Evolutionary conservation across 2,888 invertebrate genomes (phyloP).

Genomic region (Thecocarcelia acutangulata): DNA sequence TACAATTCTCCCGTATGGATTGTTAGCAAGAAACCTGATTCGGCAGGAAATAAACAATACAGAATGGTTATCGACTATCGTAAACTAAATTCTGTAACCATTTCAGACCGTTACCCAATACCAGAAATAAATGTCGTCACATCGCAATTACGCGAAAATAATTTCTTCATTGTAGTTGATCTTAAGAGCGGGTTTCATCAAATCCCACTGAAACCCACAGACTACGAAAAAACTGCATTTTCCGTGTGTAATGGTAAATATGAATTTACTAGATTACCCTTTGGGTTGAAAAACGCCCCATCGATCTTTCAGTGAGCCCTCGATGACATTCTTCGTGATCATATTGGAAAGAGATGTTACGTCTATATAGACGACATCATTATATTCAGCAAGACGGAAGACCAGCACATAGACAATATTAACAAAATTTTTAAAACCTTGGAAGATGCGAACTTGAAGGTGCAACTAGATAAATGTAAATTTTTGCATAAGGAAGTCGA

Average conservation of each 20-base stretch:
- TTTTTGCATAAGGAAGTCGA: conserved; percentile 10
- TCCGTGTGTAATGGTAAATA: conserved; percentile 20
- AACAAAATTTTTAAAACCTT: conserved; percentile 26
- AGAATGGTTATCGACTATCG: conserved; percentile 48
- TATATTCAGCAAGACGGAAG: conserved; percentile 41
- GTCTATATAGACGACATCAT: conserved; percentile 53
- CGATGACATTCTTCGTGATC: conserved; percentile 44
- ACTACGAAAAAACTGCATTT: conserved; percentile 36
- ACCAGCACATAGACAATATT: conserved; percentile 2
- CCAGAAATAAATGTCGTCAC: conserved; percentile 57
- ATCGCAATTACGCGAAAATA: conserved; percentile 50
- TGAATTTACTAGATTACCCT: conserved; percentile 34
- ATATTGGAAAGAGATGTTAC: conserved; percentile 35
- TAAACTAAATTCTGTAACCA: conserved; percentile 44
- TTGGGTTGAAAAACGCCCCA: conserved; percentile 37
- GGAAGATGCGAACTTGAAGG: conserved; percentile 51
- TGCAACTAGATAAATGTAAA: conserved; percentile 24
- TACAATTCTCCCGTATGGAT: conserved; percentile 57
- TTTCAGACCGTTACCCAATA: conserved; percentile 54
- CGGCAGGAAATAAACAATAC: conserved; percentile 21
- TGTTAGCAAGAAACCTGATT: conserved; percentile 46
- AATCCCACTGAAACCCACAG: conserved; percentile 25
- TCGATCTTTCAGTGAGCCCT: conserved; percentile 46
- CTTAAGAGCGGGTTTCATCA: too few species aligned
- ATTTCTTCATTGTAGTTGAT: conserved; percentile 28